Base-by-base conservation (phyloP, 2,797 vertebrate species). In the Rhinoraja longicauda region DNA sequence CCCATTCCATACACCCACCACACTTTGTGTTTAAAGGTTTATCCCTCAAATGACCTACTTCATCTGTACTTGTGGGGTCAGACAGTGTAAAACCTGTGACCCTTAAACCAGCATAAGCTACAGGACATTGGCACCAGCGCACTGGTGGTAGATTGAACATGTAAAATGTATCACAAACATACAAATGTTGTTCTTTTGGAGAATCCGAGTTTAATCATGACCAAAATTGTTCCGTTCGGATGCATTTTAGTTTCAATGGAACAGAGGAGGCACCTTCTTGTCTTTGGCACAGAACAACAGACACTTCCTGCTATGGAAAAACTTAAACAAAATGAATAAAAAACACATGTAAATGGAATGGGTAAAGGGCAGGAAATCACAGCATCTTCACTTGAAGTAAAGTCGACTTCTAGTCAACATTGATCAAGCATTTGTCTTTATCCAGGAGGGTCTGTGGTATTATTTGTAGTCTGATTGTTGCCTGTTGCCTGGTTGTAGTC, bases 301-400 rank as follows among this genome's bases (percentile, higher is more conserved):
- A n/a, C 1, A 32, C 62, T 86, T 59, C 59, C 82, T 84, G 26
- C 82, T 86, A 82, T 86, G 17, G 57, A 19, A 86, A 86, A 62
- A 86, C 57, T 62, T 86, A n/a, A 86, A 57, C 82, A 86, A 29
- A 57, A 59, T 62, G n/a, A 86, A 86, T 62, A 62, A 62, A 64
- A 86, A 86, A 64, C 82, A 86, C 59, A 86, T 86, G 81, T 59
- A 62, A 86, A 32, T 57, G 29, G n/a, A 86, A 64, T 29, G 75
- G 6, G 59, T 32, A 62, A 64, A 70, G 7, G 59, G 29, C 82
- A 32, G 59, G 59, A 86, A 86, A n/a, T 15, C 29, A 64, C 13
- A n/a, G 21, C 17, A 53, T 59, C 57, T 32, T 15, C 57, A 32
- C 19, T n/a, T 62, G 13, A 32, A 26, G n/a, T 15, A 8, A 32